Evolutionary conservation across 2,113 vertebrate genomes (phyloP), one percentile per base, ranked within the genome.

Genomic region (Hoplias malabaricus): DNA sequence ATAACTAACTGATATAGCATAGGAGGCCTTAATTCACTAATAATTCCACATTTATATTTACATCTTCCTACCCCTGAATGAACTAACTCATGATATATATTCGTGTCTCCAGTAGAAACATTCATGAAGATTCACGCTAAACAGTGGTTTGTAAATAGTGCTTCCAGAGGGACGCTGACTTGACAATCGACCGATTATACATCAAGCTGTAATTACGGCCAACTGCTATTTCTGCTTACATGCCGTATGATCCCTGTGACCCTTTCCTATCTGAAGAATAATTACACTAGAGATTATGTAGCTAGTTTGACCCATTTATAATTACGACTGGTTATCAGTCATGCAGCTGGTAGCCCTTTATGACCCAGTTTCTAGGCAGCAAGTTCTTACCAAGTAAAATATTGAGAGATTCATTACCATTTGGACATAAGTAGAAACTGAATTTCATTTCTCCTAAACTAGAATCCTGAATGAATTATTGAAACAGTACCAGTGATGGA

Each of bases 211-310:
- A 69, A 77, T 69, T 77, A 77, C 53, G 67, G 65, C 53, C 42
- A 29, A n/a, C 27, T 27, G 27, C 65, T 69, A 69, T 69, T 77
- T 69, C 75, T 57, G 50, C 36, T 11, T 38, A 33, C 57, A 40
- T 43, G 6, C 50, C 4, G 36, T 43, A 61, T 59, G 54, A 68
- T 54, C 42, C 53, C 50, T 43, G 50, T 46, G 38, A 69, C 65
- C 75, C 65, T 59, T 69, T 34, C n/a, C 65, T 77, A 77, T 77
- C 63, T 57, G 75, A 77, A 77, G 75, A 77, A 46, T 77, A 77
- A 77, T 77, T 42, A 77, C 75, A 77, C 54, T 65, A 59, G 34
- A 57, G 75, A 57, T 53, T 21, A 14, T 69, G 53, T 69, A 69
- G 50, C 65, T 46, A 46, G 74, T 59, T 59, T 59, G 36, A 48